Evolutionary conservation across 2,797 vertebrate genomes (phyloP).

Genomic region (Luscinia megarhynchos): DNA sequence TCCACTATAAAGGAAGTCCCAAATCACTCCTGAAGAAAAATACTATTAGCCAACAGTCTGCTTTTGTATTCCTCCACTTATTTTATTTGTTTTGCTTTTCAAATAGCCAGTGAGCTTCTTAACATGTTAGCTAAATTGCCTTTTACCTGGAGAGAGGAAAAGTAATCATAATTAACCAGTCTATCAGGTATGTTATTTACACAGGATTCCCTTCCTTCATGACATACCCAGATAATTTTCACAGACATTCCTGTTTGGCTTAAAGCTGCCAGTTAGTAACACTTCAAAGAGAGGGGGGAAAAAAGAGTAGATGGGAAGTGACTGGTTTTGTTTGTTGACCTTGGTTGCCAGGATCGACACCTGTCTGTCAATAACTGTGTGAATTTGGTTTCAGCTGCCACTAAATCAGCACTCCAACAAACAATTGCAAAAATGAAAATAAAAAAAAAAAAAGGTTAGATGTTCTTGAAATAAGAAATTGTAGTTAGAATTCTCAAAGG

Average conservation of each 20-base stretch:
- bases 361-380: neutral
- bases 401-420: neutral
- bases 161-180: neutral
- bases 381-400: conserved; percentile 31
- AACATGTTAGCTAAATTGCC: neutral
- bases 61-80: neutral
- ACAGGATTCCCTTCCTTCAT: neutral
- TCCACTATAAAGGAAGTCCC: neutral
- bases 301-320: neutral
- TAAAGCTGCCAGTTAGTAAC: conserved; percentile 33
- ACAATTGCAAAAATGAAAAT: neutral
- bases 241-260: conserved; percentile 4
- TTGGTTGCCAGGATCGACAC: conserved; percentile 1
- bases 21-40: neutral
- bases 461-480: conserved; percentile 12
- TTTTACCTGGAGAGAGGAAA: neutral
- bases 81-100: neutral
- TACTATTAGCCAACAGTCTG: neutral
- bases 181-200: neutral
- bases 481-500: neutral
- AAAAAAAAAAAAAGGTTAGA: neutral
- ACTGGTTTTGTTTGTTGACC: conserved; percentile 26
- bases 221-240: neutral
- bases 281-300: fast-evolving
- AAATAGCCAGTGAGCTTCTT: neutral